Evolutionary conservation across 2,113 vertebrate species (phyloP).

Genomic region (Colinus virginianus): DNA sequence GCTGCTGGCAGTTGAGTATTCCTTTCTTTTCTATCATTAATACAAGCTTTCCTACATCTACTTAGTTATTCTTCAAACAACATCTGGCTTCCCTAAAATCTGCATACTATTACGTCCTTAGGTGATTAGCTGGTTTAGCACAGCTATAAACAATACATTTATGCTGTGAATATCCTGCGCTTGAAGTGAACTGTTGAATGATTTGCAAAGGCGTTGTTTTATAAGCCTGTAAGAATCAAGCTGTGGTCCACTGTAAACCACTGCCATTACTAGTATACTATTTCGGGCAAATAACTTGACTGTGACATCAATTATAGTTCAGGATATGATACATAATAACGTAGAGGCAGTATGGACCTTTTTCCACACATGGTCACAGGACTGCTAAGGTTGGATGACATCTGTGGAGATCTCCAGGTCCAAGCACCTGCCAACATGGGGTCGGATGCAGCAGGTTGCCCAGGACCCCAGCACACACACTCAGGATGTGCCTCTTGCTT

Average conservation of each 20-base stretch:
- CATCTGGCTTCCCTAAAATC: neutral
- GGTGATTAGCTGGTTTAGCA: neutral
- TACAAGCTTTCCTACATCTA: neutral
- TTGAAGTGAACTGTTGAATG: neutral
- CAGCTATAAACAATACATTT: neutral
- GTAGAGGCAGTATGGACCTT: neutral
- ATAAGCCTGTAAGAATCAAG: neutral
- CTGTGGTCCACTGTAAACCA: neutral
- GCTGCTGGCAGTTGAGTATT: neutral
- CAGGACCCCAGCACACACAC: neutral
- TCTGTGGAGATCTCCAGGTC: neutral
- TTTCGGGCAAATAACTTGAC: slow-evolving; percentile 16
- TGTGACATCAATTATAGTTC: neutral
- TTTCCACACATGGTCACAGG: neutral
- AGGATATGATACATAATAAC: neutral
- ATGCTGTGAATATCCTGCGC: neutral
- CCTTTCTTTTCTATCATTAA: slow-evolving; percentile 17
- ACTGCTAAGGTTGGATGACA: neutral
- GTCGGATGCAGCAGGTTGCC: neutral
- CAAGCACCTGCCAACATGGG: fast-evolving
- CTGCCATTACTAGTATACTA: neutral
- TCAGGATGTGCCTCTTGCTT: neutral
- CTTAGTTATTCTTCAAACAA: neutral
- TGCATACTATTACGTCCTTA: neutral
- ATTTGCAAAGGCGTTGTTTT: slow-evolving; percentile 18